Evolutionary conservation across 2,888 invertebrate genomes (phyloP), one percentile per base, ranked within the genome.

Genomic region (Xestobium rufovillosum): DNA sequence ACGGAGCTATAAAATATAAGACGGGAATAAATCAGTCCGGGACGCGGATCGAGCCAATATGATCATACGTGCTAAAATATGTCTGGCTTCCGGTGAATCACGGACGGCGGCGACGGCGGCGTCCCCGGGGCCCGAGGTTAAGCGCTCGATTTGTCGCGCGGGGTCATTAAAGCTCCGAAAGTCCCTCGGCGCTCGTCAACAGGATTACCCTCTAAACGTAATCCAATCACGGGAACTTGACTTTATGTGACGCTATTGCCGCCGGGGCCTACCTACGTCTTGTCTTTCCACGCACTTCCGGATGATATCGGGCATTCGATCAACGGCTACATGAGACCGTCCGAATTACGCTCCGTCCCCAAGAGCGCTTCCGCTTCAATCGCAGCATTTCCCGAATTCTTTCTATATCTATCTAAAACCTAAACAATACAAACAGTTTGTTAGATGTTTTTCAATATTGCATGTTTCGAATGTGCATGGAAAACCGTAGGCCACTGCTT

Each of bases 151-250:
- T 67, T 67, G 67, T 67, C 67, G 66, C 63, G 58, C 55, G 58
- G 53, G 63, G 64, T 67, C 67, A 67, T 67, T 67, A 67, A 66
- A 63, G 66, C 58, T 57, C 60, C 57, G 51, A 51, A 50, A 49
- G 55, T 73, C 75, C 72, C 75, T 46, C 48, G 76, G 68, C 75
- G 65, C 76, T 76, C 76, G 75, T 77, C 75, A 72, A 65, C 65
- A 53, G 66, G 67, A 68, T 68, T 67, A 66, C 66, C 65, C 66
- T 65, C 66, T 67, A 65, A 66, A 71, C 71, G 74, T 75, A 76
- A 77, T 77, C 76, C 77, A 78, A 78, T 78, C 77, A 75, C 72
- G 48, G 47, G 51, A 49, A 54, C 53, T 52, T 51, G 54, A 53
- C 55, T 55, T 55, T 58, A 55, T 51, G 52, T 46, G 50, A 45